These are phyloP conservation scores for Sesia bembeciformis DNA, from an alignment of 2,888 invertebrate genomes.

Conservation along the genomic window DNA sequence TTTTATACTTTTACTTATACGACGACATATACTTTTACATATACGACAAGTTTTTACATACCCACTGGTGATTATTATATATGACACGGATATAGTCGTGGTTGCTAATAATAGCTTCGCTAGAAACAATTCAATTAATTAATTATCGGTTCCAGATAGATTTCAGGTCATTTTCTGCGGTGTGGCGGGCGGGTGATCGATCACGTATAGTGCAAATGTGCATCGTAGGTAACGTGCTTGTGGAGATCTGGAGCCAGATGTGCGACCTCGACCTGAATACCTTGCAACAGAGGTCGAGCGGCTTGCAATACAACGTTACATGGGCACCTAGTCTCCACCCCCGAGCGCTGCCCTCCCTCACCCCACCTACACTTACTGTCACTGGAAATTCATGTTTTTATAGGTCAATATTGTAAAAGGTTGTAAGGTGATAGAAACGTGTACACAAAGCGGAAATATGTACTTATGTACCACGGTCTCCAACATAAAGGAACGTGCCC, in stretches of 20 bases:
- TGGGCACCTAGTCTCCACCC: neutral
- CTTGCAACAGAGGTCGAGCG: constrained; percentile 32
- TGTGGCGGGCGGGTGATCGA: neutral
- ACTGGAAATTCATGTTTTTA: too few relatives aligned
- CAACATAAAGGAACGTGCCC: too few relatives aligned
- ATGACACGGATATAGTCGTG: too few relatives aligned
- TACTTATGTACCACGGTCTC: too few relatives aligned
- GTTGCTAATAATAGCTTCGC: too few relatives aligned
- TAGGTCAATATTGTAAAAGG: too few relatives aligned
- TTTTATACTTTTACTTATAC: too few relatives aligned
- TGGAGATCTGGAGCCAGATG: neutral
- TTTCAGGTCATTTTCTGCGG: neutral
- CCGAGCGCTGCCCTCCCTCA: neutral
- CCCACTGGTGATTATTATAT: too few relatives aligned
- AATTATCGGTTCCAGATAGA: neutral
- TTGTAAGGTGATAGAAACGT: too few relatives aligned
- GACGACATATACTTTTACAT: too few relatives aligned
- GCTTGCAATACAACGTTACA: constrained; percentile 15
- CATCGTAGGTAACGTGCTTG: constrained; percentile 1
- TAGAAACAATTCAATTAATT: neutral
- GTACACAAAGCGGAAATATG: too few relatives aligned
- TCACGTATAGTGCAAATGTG: neutral
- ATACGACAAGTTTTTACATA: too few relatives aligned
- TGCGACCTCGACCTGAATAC: constrained; percentile 48
- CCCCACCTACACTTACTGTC: neutral